phyloP scores from a whole-genome alignment of 2,888 invertebrate genomes.

The Strigamia maritima region DNA sequence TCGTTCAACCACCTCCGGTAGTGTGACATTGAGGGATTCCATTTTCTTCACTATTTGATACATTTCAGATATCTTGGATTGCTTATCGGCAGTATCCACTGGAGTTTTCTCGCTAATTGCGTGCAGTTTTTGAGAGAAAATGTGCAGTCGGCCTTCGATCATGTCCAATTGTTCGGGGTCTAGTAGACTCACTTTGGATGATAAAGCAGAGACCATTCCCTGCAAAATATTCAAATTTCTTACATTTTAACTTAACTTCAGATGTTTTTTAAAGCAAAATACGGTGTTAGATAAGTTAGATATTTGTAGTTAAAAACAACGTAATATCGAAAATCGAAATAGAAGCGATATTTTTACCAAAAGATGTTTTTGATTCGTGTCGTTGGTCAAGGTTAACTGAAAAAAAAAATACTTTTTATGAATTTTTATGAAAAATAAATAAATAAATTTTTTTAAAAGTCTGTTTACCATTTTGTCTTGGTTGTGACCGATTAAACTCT shows the following conservation, averaged over 20 bases:
- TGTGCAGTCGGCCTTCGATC: constrained; percentile 74
- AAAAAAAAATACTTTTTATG: constrained; percentile 37
- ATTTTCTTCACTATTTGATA: constrained; percentile 84
- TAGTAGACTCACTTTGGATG: constrained; percentile 73
- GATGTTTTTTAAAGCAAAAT: too few species aligned
- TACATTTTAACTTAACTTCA: too few species aligned
- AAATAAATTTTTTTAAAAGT: neutral
- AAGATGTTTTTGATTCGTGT: constrained; percentile 55
- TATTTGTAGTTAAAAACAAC: too few species aligned
- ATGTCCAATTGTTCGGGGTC: constrained; percentile 78
- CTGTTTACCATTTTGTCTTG: constrained; percentile 70
- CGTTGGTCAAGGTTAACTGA: constrained; percentile 46
- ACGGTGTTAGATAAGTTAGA: too few species aligned
- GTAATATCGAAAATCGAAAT: too few species aligned
- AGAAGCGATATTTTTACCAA: constrained; percentile 46
- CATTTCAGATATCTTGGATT: constrained; percentile 67
- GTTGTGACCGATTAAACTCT: constrained; percentile 76
- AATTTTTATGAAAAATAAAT: too few species aligned
- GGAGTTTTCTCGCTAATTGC: constrained; percentile 62
- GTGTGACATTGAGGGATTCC: constrained; percentile 72
- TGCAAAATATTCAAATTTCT: constrained; percentile 13
- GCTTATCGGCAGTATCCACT: constrained; percentile 55
- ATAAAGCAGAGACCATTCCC: constrained; percentile 73
- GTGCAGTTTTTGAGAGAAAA: constrained; percentile 71
- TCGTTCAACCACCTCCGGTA: constrained; percentile 76